Percentiles rank a stretch among this genome's conserved stretches.
These are phyloP conservation scores for Pelvicachromis taeniatus DNA, from an alignment of 2,113 vertebrate genomes.

Conservation along the genomic window DNA sequence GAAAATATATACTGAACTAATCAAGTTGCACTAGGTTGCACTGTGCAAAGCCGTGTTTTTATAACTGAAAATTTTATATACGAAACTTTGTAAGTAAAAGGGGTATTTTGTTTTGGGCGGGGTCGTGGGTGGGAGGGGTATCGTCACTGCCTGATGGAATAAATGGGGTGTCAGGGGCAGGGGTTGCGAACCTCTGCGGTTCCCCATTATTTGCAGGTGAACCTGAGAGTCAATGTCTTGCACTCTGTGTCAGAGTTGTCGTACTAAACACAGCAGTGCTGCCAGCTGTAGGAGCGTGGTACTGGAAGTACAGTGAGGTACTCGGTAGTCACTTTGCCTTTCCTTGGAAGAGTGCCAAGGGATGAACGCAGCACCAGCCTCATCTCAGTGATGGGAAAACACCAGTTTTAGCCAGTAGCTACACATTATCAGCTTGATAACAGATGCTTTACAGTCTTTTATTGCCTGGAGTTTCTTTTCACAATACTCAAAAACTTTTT, in stretches of 20 bases:
- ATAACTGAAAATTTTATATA: slow-evolving; percentile 70
- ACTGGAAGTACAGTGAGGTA: slow-evolving; percentile 50
- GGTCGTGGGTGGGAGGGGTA: background rate
- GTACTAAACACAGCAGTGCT: slow-evolving; percentile 23
- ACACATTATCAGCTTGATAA: slow-evolving; percentile 11
- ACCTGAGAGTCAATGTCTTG: slow-evolving; percentile 22
- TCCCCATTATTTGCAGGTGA: slow-evolving; percentile 34
- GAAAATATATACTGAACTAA: slow-evolving; percentile 52
- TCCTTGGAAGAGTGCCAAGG: slow-evolving; percentile 30
- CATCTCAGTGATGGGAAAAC: slow-evolving; percentile 30
- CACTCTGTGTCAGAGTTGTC: slow-evolving; percentile 26
- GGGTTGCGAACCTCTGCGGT: slow-evolving; percentile 20
- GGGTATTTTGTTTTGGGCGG: background rate
- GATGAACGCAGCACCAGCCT: slow-evolving; percentile 23
- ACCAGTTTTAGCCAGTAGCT: slow-evolving; percentile 26
- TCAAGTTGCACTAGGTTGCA: slow-evolving; percentile 78
- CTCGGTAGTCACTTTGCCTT: slow-evolving; percentile 40
- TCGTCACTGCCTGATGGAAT: slow-evolving; percentile 54
- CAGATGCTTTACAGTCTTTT: slow-evolving; percentile 20
- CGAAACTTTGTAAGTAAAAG: slow-evolving; percentile 52
- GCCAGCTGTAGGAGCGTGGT: slow-evolving; percentile 26
- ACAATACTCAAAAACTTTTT: background rate
- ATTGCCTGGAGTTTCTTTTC: background rate
- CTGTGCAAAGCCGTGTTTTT: slow-evolving; percentile 74
- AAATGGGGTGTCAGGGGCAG: slow-evolving; percentile 55